A percentile compares a stretch with the other conserved stretches of the same genome.
Conservation (phyloP, 2,797 vertebrate genomes). For the Chanos chanos region DNA sequence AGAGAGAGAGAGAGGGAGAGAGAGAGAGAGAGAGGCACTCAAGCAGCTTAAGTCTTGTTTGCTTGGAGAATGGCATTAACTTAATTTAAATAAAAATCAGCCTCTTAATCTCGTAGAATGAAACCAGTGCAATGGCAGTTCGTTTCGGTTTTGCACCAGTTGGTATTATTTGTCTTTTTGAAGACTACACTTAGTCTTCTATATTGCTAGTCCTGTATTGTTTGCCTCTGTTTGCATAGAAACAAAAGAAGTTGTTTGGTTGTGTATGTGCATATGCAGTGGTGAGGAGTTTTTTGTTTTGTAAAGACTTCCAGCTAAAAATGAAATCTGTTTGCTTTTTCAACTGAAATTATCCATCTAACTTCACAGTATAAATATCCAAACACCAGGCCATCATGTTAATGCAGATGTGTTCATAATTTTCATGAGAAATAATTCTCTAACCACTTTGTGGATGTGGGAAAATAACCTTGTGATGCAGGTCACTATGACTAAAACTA, state of each 20-base stretch:
- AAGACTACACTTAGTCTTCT: not conserved
- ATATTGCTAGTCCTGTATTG: not conserved
- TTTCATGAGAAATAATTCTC: no score
- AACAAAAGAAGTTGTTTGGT: not conserved
- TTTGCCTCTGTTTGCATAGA: not conserved
- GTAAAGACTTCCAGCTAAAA: not conserved
- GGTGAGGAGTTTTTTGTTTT: not conserved
- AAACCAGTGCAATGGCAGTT: slow-evolving; percentile 25
- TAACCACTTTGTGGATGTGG: no score
- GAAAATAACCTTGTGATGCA: no score
- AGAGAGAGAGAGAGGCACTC: not conserved
- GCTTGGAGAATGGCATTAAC: slow-evolving; percentile 41
- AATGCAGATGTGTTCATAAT: no score
- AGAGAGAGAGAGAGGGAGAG: not conserved
- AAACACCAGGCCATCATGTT: no score
- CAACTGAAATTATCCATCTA: no score
- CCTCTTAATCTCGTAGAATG: slow-evolving; percentile 42
- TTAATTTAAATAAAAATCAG: slow-evolving; percentile 40
- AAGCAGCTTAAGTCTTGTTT: slow-evolving; percentile 41
- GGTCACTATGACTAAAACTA: no score
- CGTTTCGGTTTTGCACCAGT: not conserved
- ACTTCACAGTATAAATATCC: no score
- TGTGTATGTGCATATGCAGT: not conserved
- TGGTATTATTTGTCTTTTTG: slow-evolving; percentile 9
- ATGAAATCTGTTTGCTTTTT: not conserved